Conservation (phyloP, 2,113 vertebrate genomes). For the Python bivittatus region DNA sequence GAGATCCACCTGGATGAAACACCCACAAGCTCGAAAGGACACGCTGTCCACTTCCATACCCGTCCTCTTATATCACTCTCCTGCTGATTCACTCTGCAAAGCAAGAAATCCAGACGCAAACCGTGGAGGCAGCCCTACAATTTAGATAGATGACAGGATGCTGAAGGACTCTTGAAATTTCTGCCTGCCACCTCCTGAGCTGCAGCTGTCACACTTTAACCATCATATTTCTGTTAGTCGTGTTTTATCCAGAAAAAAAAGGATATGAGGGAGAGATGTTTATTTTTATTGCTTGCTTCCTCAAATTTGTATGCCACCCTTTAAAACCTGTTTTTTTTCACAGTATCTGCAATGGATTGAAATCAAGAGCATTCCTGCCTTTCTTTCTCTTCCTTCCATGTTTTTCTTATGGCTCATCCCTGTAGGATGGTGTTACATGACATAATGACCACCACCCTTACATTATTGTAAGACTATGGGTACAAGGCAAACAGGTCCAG, state of each 20-base stretch:
- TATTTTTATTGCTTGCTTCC: background rate
- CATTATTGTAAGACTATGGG: background rate
- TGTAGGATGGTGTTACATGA: background rate
- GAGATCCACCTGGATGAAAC: background rate
- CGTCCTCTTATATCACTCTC: background rate
- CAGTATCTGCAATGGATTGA: background rate
- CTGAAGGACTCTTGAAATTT: constrained; percentile 18
- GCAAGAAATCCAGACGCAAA: constrained; percentile 22
- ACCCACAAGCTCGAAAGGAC: background rate
- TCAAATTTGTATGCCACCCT: background rate
- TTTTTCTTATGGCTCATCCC: background rate
- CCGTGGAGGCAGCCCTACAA: constrained; percentile 7
- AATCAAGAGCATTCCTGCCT: background rate
- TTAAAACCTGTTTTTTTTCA: too few relatives aligned
- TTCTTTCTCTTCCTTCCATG: background rate
- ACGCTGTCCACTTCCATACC: background rate
- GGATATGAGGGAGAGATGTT: constrained; percentile 4
- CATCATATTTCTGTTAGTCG: constrained; percentile 9
- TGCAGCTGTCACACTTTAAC: constrained; percentile 10
- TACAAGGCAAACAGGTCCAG: background rate
- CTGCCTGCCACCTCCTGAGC: constrained; percentile 22
- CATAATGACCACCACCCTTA: background rate
- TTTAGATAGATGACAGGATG: fast-evolving
- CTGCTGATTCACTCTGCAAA: constrained; percentile 19
- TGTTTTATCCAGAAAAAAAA: constrained; percentile 13